Conservation (phyloP, 2,113 vertebrate genomes). For the Tetrao urogallus region DNA sequence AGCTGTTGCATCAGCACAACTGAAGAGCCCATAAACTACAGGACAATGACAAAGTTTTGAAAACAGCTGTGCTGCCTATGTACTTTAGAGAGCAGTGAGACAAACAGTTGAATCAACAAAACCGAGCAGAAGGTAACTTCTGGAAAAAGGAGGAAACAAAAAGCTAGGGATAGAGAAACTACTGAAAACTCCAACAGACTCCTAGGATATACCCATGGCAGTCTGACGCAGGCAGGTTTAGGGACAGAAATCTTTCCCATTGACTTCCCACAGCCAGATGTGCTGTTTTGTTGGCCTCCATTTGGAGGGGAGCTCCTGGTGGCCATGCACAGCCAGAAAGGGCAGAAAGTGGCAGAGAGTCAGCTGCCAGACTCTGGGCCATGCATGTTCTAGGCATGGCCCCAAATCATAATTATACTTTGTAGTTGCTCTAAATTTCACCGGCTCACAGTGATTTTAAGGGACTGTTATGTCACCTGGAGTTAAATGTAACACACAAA, state of each 20-base stretch:
- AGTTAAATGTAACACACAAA: neutral
- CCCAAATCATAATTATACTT: neutral
- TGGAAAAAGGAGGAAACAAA: neutral
- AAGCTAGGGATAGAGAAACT: neutral
- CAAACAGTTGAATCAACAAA: constrained; percentile 11
- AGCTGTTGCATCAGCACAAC: neutral
- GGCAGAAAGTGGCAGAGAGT: accelerated
- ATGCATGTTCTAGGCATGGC: neutral
- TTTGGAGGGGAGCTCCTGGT: neutral
- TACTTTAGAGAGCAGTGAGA: neutral
- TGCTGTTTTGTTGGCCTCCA: neutral
- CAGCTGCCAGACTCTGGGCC: neutral
- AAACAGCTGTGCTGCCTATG: neutral
- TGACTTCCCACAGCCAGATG: neutral
- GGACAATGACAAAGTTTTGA: neutral
- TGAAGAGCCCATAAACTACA: neutral
- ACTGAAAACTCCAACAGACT: neutral
- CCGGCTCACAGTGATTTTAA: neutral
- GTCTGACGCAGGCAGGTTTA: neutral
- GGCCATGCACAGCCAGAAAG: neutral
- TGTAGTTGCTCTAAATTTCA: neutral
- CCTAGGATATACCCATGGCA: accelerated
- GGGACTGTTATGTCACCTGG: constrained; percentile 5
- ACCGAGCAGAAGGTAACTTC: neutral
- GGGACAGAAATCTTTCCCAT: neutral